Evolutionary conservation across 2,797 vertebrate species (phyloP).

Genomic region (Chaetophractus vellerosus): DNA sequence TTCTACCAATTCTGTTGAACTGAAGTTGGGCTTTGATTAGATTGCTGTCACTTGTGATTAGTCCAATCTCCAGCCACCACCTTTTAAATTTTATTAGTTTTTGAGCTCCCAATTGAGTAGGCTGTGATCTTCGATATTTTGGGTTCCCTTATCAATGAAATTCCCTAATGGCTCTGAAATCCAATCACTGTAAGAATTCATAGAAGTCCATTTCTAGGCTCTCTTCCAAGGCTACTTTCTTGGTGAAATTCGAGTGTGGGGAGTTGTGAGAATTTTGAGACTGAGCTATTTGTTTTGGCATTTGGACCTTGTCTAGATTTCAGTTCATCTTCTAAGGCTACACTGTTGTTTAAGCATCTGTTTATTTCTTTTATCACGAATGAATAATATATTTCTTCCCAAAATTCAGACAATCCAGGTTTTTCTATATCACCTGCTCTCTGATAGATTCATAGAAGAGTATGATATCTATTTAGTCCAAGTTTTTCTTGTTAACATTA

Average conservation of each 20-base stretch:
- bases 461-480: background rate
- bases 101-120: background rate
- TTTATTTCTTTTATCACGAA: background rate
- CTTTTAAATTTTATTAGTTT: background rate
- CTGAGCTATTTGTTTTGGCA: background rate
- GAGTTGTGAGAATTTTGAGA: background rate
- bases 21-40: background rate
- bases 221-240: background rate
- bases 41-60: background rate
- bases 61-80: too few species aligned
- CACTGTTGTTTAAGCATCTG: background rate
- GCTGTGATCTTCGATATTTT: background rate
- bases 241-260: background rate
- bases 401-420: background rate
- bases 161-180: background rate
- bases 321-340: background rate
- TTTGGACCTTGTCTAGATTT: background rate
- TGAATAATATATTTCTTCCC: background rate
- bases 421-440: background rate
- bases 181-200: background rate
- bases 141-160: background rate
- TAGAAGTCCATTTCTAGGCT: background rate
- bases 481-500: background rate
- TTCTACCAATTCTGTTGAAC: background rate
- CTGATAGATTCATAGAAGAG: background rate